These are phyloP conservation scores for Coranthus polyacanthus DNA, from an alignment of 2,797 vertebrate species.

Conservation along the genomic window DNA sequence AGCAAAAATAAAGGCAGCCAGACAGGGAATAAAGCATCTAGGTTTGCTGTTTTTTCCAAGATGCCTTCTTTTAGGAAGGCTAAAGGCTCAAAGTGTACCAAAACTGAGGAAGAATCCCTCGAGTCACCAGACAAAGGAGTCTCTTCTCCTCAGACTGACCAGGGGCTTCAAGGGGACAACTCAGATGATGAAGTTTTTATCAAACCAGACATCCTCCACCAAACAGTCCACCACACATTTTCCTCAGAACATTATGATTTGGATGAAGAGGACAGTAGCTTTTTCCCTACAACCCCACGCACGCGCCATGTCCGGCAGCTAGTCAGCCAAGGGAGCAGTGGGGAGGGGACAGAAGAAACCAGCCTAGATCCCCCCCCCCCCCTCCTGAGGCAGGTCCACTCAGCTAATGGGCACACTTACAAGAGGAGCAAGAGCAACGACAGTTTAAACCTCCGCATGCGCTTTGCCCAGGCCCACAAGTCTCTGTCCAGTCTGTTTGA, in stretches of 20 bases:
- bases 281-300: constrained; percentile 26
- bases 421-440: constrained; percentile 86
- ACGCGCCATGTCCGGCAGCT: constrained; percentile 47
- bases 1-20: constrained; percentile 67
- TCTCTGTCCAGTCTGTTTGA: constrained; percentile 92
- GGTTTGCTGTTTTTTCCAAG: constrained; percentile 84
- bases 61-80: constrained; percentile 85
- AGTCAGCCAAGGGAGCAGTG: constrained; percentile 31
- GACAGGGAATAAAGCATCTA: constrained; percentile 77
- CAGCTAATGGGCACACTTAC: constrained; percentile 67
- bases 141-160: constrained; percentile 29
- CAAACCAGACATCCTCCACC: constrained; percentile 65
- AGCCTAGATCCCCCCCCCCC: constrained; percentile 48
- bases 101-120: constrained; percentile 38
- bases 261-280: constrained; percentile 54
- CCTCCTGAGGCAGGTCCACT: constrained; percentile 46
- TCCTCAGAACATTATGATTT: constrained; percentile 50
- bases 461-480: constrained; percentile 89
- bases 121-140: constrained; percentile 41
- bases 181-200: constrained; percentile 81
- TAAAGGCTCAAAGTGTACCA: constrained; percentile 41
- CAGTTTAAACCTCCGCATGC: constrained; percentile 85
- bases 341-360: constrained; percentile 18
- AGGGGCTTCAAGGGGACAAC: constrained; percentile 62
- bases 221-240: constrained; percentile 72